Evolutionary conservation across 2,113 vertebrate species (phyloP).

Genomic region (Lates calcarifer): DNA sequence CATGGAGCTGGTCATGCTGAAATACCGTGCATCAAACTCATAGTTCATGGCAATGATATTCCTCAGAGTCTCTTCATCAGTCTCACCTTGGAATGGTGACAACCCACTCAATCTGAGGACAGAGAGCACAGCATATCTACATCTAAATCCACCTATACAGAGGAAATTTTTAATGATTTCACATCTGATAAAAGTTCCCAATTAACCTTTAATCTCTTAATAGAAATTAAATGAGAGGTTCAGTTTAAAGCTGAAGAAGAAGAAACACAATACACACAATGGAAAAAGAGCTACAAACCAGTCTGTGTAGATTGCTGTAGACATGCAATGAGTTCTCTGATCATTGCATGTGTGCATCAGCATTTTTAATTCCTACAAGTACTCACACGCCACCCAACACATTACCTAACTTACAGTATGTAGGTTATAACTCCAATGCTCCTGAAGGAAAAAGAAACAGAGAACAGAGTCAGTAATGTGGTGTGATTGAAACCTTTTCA

Average conservation of each 20-base stretch:
- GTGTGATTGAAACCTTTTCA: background rate
- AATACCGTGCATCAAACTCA: slow-evolving; percentile 81
- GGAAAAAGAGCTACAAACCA: background rate
- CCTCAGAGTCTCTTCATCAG: slow-evolving; percentile 83
- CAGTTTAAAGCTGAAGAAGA: background rate
- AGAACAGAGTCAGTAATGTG: background rate
- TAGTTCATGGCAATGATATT: slow-evolving; percentile 83
- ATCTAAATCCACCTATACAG: background rate
- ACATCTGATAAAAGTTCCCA: background rate
- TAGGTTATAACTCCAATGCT: slow-evolving; percentile 89
- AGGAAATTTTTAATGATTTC: background rate
- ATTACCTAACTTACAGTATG: slow-evolving; percentile 84
- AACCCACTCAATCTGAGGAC: slow-evolving; percentile 88
- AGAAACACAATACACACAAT: background rate
- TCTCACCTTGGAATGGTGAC: slow-evolving; percentile 89
- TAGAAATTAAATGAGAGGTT: background rate
- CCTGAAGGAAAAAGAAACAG: slow-evolving; percentile 74
- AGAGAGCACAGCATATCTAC: background rate
- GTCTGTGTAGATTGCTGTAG: no score
- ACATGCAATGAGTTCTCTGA: background rate
- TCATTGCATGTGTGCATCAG: background rate
- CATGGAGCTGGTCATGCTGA: slow-evolving; percentile 81
- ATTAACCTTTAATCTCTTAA: background rate
- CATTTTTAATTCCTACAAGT: background rate
- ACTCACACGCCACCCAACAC: background rate